A percentile compares a stretch with the other conserved stretches of the same genome.
phyloP scores from a whole-genome alignment of 2,888 invertebrate species.

The Drosophila mimetica region DNA sequence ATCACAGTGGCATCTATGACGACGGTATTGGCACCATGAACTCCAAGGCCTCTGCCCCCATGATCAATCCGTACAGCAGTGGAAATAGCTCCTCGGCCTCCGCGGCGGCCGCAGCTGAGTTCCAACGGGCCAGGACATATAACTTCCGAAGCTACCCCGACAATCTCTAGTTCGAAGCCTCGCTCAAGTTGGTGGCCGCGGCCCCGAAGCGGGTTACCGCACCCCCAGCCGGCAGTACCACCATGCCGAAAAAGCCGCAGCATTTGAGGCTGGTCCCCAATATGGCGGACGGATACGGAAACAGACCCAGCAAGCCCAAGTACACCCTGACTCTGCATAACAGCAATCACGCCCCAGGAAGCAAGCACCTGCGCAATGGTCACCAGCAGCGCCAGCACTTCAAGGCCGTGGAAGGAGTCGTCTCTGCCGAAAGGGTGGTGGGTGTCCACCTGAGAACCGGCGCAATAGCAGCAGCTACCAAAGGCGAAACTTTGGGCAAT shows the following conservation, averaged over 20 bases:
- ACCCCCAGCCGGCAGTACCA: slow-evolving; percentile 49
- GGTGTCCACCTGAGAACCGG: slow-evolving; percentile 56
- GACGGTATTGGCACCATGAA: slow-evolving; percentile 83
- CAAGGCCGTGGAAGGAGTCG: slow-evolving; percentile 56
- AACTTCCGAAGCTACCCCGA: slow-evolving; percentile 84
- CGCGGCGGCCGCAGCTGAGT: slow-evolving; percentile 77
- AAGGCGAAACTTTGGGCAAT: slow-evolving; percentile 60
- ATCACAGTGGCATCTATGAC: slow-evolving; percentile 78
- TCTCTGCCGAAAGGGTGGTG: slow-evolving; percentile 60
- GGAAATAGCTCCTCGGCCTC: slow-evolving; percentile 52
- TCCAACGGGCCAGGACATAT: slow-evolving; percentile 83
- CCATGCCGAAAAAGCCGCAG: slow-evolving; percentile 79
- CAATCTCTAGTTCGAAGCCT: slow-evolving; percentile 84
- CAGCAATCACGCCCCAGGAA: slow-evolving; percentile 54
- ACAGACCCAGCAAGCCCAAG: slow-evolving; percentile 55
- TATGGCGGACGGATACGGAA: slow-evolving; percentile 10
- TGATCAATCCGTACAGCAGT: slow-evolving; percentile 81
- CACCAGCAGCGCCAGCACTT: slow-evolving; percentile 72
- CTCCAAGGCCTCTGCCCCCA: slow-evolving; percentile 83
- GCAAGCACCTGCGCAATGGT: slow-evolving; percentile 56
- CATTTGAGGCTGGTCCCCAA: slow-evolving; percentile 56
- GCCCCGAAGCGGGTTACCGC: slow-evolving; percentile 14
- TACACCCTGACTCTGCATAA: slow-evolving; percentile 78
- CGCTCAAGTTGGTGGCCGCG: slow-evolving; percentile 70
- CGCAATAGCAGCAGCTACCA: slow-evolving; percentile 47